Percentiles rank a stretch among this genome's conserved stretches.
Evolutionary conservation across 2,888 invertebrate genomes (phyloP).

Genomic region (Petrolisthes manimaculis): DNA sequence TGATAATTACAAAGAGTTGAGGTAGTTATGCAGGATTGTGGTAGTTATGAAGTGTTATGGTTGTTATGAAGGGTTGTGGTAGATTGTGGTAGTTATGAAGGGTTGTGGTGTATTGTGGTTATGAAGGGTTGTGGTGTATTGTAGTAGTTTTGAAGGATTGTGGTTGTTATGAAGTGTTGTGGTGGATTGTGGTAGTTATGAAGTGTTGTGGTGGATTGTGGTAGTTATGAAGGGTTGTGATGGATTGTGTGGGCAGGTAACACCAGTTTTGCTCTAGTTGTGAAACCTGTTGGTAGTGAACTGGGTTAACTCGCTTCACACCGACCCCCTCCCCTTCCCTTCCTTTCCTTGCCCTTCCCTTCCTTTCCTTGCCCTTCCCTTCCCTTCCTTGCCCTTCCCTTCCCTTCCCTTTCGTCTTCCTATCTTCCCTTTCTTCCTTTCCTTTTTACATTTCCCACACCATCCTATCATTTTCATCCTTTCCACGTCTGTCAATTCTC

Average conservation of each 20-base stretch:
- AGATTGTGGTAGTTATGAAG: not conserved
- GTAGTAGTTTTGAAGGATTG: not conserved
- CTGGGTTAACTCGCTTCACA: too few relatives aligned
- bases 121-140: not conserved
- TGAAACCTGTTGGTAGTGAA: constrained; percentile 12
- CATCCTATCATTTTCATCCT: not conserved
- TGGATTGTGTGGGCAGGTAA: not conserved
- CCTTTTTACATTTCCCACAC: not conserved
- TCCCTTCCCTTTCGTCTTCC: not conserved
- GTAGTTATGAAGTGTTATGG: not conserved
- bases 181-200: not conserved
- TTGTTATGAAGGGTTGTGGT: not conserved
- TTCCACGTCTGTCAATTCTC: not conserved
- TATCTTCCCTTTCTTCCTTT: not conserved
- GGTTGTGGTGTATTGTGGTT: not conserved
- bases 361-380: not conserved
- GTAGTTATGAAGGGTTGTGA: constrained; percentile 7
- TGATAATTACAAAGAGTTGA: not conserved
- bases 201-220: not conserved
- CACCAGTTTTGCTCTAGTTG: constrained; percentile 10
- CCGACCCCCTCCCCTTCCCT: not conserved
- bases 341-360: not conserved
- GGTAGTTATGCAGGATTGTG: not conserved
- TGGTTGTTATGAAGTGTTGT: not conserved
- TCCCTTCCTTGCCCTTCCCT: not conserved